These are phyloP conservation scores for Pomatostomus ruficeps DNA, from an alignment of 2,113 vertebrate species.

Conservation along the genomic window DNA sequence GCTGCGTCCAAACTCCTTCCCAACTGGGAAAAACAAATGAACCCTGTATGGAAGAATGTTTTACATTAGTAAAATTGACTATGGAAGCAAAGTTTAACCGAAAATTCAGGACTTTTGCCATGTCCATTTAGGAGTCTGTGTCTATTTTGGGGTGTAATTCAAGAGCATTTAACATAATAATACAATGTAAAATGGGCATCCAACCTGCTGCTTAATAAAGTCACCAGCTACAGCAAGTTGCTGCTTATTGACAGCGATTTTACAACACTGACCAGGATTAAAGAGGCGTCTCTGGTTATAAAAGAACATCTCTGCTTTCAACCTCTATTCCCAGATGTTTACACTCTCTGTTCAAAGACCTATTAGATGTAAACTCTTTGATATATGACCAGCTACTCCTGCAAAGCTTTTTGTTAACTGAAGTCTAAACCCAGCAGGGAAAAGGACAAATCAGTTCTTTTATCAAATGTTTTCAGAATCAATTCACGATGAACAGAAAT, in stretches of 20 bases:
- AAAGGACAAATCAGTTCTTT: slow-evolving; percentile 57
- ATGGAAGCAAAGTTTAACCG: neutral
- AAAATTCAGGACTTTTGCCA: neutral
- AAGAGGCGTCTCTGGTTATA: neutral
- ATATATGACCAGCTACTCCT: slow-evolving; percentile 50
- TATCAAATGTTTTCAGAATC: slow-evolving; percentile 45
- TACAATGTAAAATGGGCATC: neutral
- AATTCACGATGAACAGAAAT: neutral
- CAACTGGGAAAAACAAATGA: neutral
- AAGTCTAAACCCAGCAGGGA: slow-evolving; percentile 39
- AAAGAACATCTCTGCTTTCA: slow-evolving; percentile 22
- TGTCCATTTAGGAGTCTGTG: neutral
- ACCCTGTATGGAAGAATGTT: rapidly evolving
- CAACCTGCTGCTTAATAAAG: neutral
- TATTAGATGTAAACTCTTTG: slow-evolving; percentile 65
- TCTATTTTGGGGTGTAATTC: neutral
- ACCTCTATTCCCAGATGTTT: slow-evolving; percentile 53
- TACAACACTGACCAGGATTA: neutral
- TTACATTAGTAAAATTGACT: neutral
- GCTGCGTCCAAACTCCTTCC: neutral
- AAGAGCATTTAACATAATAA: neutral
- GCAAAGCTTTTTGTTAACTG: slow-evolving; percentile 53
- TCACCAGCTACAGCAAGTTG: neutral
- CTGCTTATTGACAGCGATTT: slow-evolving; percentile 28
- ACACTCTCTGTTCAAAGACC: slow-evolving; percentile 58